Evolutionary conservation across 2,888 invertebrate species (phyloP), one percentile per base, ranked within the genome.

Genomic region (Agrochola macilenta): DNA sequence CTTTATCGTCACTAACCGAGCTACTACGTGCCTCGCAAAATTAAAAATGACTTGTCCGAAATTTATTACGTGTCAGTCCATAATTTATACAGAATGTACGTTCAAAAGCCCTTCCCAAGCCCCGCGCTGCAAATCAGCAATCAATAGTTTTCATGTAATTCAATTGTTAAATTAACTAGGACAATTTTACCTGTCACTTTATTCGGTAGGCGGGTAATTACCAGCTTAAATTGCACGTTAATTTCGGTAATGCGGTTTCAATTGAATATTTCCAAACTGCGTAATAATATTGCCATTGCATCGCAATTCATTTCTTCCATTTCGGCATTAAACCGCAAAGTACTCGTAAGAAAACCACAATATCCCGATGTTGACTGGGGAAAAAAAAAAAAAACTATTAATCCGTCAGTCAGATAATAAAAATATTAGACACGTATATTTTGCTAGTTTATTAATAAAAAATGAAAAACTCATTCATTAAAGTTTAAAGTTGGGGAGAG

Each of bases 101-200:
- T 66, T 52, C 11, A n/a, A 60, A 74, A 60, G 8, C 64, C 39
- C 20, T 14, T 17, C 46, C 17, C 12, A 49, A 49, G 9, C n/a
- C 20, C 11, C 52, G 39, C 11, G 14, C 23, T 20, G 8, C 7
- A 52, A 23, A 52, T 17, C 1, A 11, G 5, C 9, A 60, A 66
- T 79, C 14, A 69, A 69, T 61, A n/a, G 39, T 52, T 63, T 49
- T 46, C 39, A 79, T 35, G 17, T 52, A 20, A 61, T 68, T 52
- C 17, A 35, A n/a, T 58, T 1, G 14, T 11, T 26, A 7, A 52
- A 63, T 54, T 20, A 20, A 23, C 49, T 52, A 30, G 9, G 30
- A 5, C 17, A n/a, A 49, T 30, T 69, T 54, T n/a, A 35, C n/a
- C 17, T 35, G 23, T 30, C 23, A 52, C 23, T 76, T 0, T 23